Evolutionary conservation across 92 coral and sea anemone species (phyloP).

Genomic region (Plumapathes pennacea): DNA sequence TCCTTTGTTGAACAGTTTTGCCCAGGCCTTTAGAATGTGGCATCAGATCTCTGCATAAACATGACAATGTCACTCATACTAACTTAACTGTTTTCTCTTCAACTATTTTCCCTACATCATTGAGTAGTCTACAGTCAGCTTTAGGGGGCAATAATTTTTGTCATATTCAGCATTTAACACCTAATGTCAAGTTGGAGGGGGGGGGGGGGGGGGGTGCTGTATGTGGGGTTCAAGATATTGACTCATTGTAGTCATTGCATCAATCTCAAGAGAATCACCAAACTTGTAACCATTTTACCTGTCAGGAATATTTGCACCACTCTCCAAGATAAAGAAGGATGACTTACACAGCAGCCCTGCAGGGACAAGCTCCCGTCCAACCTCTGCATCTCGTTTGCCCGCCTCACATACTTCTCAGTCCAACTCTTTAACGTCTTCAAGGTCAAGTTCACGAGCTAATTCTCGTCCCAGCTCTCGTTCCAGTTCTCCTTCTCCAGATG

Average conservation of each 20-base stretch:
- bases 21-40: background rate
- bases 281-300: background rate
- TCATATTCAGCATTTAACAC: too few species aligned
- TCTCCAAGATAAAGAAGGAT: conserved; percentile 77
- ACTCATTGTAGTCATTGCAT: too few species aligned
- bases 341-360: conserved; percentile 46
- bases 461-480: conserved; percentile 81
- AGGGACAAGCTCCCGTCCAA: conserved; percentile 77
- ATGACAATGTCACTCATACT: background rate
- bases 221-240: too few species aligned
- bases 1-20: too few species aligned
- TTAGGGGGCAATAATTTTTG: too few species aligned
- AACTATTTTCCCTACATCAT: too few species aligned
- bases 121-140: too few species aligned
- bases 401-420: conserved; percentile 54
- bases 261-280: too few species aligned
- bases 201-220: too few species aligned
- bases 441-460: conserved; percentile 52
- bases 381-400: conserved; percentile 63
- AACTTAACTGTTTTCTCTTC: background rate
- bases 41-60: background rate
- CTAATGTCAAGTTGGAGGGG: too few species aligned
- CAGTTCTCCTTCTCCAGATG: conserved; percentile 73
- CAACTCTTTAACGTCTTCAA: conserved; percentile 53
- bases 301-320: conserved; percentile 87